Evolutionary conservation across 2,888 invertebrate genomes (phyloP), one percentile per base, ranked within the genome.

Genomic region (Andrena haemorrhoa): DNA sequence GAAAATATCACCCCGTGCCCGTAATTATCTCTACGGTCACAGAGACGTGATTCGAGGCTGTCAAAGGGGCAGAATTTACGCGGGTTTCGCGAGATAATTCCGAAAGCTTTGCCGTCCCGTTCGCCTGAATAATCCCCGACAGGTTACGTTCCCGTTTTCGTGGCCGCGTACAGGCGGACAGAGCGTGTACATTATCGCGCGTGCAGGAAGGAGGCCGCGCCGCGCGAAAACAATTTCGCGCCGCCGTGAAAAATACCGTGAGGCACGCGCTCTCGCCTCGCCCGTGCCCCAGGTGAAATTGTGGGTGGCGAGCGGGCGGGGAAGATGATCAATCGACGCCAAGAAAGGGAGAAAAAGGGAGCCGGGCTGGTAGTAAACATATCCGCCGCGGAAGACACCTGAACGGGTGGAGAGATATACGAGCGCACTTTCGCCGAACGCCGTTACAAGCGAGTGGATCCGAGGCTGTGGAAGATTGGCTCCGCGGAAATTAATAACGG

Each of bases 311-410:
- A 41, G 41, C 41, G 16, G 41, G 41, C 41, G 16, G 53, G 60
- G 10, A 82, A 76, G 81, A 84, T 86, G 86, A 86, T 87, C 82
- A 85, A 85, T 86, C 83, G 86, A 66, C 74, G 75, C 56, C 80
- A 72, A 75, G 56, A 16, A 53, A 56, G 41, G 16, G 70, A 53
- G 61, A 74, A 20, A 8, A 60, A 72, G 71, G 78, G 70, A 51
- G 68, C 26, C 60, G 70, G 60, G 53, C 35, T 58, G 73, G 53
- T 83, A 61, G 87, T 79, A 87, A 87, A 87, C 86, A 79, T 79
- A 82, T 88, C 83, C 79, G 75, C 68, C 64, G 66, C 41, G 70
- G 73, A 83, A 83, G 79, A 84, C 75, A 83, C 71, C 81, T 84
- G 84, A 86, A 86, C 81, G 72, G 41, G 65, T 41, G 41, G 35